A percentile compares a stretch with the other conserved stretches of the same genome.
Conservation (phyloP, 1,140 invertebrate species). For the Leptinotarsa defecta region DNA sequence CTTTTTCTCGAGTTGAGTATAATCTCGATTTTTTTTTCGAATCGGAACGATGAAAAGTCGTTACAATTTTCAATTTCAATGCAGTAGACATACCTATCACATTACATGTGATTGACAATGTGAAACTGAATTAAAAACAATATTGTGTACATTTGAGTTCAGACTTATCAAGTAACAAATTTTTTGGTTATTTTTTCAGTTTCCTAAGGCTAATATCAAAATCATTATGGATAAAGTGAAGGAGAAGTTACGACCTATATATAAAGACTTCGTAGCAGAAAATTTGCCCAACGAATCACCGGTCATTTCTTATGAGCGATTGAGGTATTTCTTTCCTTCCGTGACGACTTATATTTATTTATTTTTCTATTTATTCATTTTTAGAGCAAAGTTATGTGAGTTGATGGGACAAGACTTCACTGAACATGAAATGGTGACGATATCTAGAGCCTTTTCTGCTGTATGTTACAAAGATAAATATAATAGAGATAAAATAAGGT, state of each 20-base stretch:
- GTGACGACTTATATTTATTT: neutral
- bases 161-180: no score
- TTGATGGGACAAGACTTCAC: slow-evolving; percentile 68
- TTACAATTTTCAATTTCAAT: no score
- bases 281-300: slow-evolving; percentile 63
- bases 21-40: no score
- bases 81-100: no score
- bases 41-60: no score
- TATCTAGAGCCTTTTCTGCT: slow-evolving; percentile 68
- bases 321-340: slow-evolving; percentile 40
- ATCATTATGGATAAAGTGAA: slow-evolving; percentile 74
- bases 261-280: slow-evolving; percentile 74
- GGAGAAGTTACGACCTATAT: slow-evolving; percentile 64
- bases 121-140: no score
- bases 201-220: slow-evolving; percentile 70
- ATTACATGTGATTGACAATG: no score
- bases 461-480: slow-evolving; percentile 50
- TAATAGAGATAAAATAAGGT: slow-evolving; percentile 49
- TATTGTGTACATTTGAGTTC: no score
- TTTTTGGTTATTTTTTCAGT: slow-evolving; percentile 59
- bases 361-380: slow-evolving; percentile 15
- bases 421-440: slow-evolving; percentile 78
- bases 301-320: slow-evolving; percentile 48
- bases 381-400: slow-evolving; percentile 46
- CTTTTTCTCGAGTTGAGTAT: no score